phyloP scores from a whole-genome alignment of 2,888 invertebrate species.

The Sepiola atlantica region DNA sequence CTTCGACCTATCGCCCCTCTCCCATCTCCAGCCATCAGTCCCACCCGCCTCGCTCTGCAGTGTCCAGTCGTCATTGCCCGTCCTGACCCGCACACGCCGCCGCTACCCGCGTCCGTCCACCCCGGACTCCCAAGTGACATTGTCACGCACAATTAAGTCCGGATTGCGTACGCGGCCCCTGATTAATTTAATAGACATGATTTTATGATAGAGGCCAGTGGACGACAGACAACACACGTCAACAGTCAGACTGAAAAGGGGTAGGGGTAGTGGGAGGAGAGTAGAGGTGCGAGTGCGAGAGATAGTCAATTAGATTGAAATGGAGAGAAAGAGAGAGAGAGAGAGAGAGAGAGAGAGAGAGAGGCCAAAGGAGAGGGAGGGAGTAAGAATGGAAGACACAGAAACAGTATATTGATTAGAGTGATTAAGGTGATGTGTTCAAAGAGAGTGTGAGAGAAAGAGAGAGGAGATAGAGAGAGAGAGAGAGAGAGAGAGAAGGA shows the following conservation, averaged over 20 bases:
- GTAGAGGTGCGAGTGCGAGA: not conserved
- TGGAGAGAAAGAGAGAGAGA: not conserved
- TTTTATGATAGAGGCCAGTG: not conserved
- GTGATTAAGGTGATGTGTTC: no score
- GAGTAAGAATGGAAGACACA: no score
- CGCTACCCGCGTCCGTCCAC: not conserved
- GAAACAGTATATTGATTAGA: no score
- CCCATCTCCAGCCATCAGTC: not conserved
- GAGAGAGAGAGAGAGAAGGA: no score
- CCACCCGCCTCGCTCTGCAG: not conserved
- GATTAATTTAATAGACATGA: slow-evolving; percentile 19
- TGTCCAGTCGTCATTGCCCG: not conserved
- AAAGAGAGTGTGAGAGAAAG: no score
- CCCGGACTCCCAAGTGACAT: not conserved
- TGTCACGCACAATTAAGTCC: slow-evolving; percentile 32
- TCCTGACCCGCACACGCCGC: not conserved
- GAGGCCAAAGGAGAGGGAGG: not conserved
- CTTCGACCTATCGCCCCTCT: not conserved
- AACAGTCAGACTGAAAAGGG: not conserved
- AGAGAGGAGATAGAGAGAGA: no score
- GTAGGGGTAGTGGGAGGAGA: no score
- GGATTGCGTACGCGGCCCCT: not conserved
- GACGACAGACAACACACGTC: not conserved
- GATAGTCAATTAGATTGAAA: not conserved
- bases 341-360: not conserved